Evolutionary conservation across 92 coral and sea anemone species (phyloP).

Genomic region (Plumapathes pennacea): DNA sequence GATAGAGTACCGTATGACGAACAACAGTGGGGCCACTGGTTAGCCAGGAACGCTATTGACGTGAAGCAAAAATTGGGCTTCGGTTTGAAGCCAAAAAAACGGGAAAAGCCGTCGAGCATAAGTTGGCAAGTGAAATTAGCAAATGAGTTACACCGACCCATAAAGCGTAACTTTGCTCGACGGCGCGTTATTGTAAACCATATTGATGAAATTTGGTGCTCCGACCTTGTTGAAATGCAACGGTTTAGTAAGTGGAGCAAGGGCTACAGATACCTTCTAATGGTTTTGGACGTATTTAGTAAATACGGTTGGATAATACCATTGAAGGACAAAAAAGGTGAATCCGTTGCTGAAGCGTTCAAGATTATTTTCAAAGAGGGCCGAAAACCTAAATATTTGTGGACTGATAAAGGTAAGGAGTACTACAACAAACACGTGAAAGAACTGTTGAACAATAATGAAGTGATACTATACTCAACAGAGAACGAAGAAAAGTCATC

Average conservation of each 20-base stretch:
- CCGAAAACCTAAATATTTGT: slow-evolving; percentile 33
- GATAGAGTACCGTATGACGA: too few species aligned
- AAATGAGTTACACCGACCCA: slow-evolving; percentile 34
- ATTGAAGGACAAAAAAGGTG: slow-evolving; percentile 48
- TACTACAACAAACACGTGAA: slow-evolving; percentile 40
- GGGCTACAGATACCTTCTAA: slow-evolving; percentile 16
- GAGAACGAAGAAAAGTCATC: slow-evolving; percentile 45
- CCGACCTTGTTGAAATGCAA: slow-evolving; percentile 37
- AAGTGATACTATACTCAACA: slow-evolving; percentile 37
- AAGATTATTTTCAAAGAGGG: slow-evolving; percentile 50
- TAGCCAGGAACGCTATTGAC: background rate
- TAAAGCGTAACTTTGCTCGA: slow-evolving; percentile 27
- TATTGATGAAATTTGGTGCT: slow-evolving; percentile 47
- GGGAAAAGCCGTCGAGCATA: slow-evolving; percentile 48
- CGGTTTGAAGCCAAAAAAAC: slow-evolving; percentile 9
- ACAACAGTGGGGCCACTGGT: too few species aligned
- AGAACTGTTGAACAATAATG: slow-evolving; percentile 40
- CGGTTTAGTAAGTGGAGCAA: slow-evolving; percentile 35
- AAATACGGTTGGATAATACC: slow-evolving; percentile 56
- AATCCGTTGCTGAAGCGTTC: slow-evolving; percentile 22
- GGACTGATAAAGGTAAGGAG: slow-evolving; percentile 52
- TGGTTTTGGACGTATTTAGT: slow-evolving; percentile 46
- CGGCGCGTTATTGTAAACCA: slow-evolving; percentile 41
- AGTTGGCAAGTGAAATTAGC: slow-evolving; percentile 45
- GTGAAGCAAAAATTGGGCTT: background rate